Evolutionary conservation across 2,113 vertebrate species (phyloP).

Genomic region (Ranitomeya imitator): DNA sequence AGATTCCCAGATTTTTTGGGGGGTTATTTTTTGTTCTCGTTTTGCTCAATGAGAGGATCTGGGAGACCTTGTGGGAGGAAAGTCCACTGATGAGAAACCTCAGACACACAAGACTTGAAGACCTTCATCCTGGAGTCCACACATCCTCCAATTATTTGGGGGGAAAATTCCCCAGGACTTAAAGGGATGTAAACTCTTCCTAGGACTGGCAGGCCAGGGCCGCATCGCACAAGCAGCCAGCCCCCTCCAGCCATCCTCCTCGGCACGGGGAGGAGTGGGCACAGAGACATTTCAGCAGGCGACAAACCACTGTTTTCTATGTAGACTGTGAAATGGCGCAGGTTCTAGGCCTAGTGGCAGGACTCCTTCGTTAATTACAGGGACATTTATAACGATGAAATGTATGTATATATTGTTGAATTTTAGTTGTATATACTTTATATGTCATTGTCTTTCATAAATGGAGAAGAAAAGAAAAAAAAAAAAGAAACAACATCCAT

Average conservation of each 20-base stretch:
- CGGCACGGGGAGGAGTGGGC: not conserved
- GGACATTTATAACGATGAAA: constrained; percentile 76
- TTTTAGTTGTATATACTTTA: constrained; percentile 99
- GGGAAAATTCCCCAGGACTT: constrained; percentile 71
- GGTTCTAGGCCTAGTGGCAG: constrained; percentile 19
- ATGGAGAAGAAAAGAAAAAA: constrained; percentile 90
- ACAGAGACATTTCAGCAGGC: constrained; percentile 48
- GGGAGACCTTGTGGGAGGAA: constrained; percentile 68
- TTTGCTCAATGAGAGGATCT: constrained; percentile 63
- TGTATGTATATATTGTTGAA: constrained; percentile 98
- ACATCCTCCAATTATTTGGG: constrained; percentile 66
- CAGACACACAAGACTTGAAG: constrained; percentile 68
- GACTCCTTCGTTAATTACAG: constrained; percentile 62
- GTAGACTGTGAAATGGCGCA: constrained; percentile 63
- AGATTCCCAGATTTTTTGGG: constrained; percentile 64
- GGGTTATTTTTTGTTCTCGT: constrained; percentile 58
- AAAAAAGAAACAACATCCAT: constrained; percentile 59
- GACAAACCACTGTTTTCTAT: constrained; percentile 60
- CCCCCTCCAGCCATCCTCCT: not conserved
- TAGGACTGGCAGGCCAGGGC: constrained; percentile 61
- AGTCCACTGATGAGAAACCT: constrained; percentile 66
- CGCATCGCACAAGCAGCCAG: constrained; percentile 67
- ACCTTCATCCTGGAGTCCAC: constrained; percentile 64
- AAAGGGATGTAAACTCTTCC: constrained; percentile 61
- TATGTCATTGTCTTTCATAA: constrained; percentile 98